Conservation (phyloP, 1,140 invertebrate species). For the Carposina sasakii region DNA sequence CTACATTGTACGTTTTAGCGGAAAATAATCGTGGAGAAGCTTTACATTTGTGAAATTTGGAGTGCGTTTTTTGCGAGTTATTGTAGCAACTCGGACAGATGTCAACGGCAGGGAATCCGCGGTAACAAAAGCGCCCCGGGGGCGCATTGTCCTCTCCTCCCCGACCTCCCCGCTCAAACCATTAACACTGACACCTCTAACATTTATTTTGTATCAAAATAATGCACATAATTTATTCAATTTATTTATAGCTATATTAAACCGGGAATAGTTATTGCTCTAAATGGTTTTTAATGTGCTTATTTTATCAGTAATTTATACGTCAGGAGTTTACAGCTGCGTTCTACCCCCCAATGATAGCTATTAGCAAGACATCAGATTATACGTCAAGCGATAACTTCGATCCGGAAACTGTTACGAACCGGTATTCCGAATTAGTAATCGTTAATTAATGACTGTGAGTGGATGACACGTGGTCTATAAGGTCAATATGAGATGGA, state of each 20-base stretch:
- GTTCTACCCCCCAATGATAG: conserved; percentile 45
- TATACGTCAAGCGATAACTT: conserved; percentile 37
- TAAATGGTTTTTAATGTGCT: conserved; percentile 70
- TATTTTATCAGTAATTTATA: conserved; percentile 66
- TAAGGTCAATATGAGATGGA: too few relatives aligned
- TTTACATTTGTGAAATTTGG: conserved; percentile 51
- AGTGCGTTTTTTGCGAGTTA: conserved; percentile 65
- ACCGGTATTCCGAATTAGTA: conserved; percentile 25
- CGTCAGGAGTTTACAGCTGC: conserved; percentile 46
- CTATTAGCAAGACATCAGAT: conserved; percentile 59
- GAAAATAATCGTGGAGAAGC: conserved; percentile 44
- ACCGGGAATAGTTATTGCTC: conserved; percentile 57
- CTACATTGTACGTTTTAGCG: conserved; percentile 43
- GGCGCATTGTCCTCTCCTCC: conserved; percentile 50
- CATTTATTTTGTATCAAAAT: conserved; percentile 56
- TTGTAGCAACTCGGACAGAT: conserved; percentile 67
- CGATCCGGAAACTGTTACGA: conserved; percentile 44
- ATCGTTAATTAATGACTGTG: conserved; percentile 13
- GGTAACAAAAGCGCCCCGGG: conserved; percentile 59
- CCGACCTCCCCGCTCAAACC: conserved; percentile 43
- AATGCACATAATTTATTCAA: conserved; percentile 60
- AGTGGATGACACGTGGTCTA: too few relatives aligned
- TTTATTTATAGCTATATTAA: conserved; percentile 54
- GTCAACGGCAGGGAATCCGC: conserved; percentile 56
- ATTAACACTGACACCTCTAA: conserved; percentile 63